Percentiles rank a stretch among this genome's conserved stretches.
phyloP scores from a whole-genome alignment of 1,140 invertebrate species.

The Zaprionus capensis region DNA sequence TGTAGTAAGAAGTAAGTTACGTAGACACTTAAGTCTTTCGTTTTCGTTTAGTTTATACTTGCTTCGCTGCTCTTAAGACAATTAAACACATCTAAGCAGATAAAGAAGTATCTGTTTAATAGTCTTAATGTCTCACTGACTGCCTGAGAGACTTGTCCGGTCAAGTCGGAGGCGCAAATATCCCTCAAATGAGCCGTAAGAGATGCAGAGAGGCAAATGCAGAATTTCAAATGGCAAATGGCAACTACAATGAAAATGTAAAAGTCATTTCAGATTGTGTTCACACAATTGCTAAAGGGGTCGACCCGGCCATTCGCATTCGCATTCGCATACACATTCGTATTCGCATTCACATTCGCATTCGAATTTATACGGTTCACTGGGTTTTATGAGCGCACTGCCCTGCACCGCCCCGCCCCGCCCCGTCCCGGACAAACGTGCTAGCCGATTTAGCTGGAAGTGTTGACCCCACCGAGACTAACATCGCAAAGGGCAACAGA shows the following conservation, averaged over 20 bases:
- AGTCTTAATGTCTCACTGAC: not conserved
- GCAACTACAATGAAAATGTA: slow-evolving; percentile 65
- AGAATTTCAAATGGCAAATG: slow-evolving; percentile 52
- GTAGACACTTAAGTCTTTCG: not conserved
- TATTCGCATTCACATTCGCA: slow-evolving; percentile 22
- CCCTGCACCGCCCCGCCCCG: not conserved
- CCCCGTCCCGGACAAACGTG: not conserved
- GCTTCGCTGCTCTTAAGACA: not conserved
- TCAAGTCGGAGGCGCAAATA: slow-evolving; percentile 50
- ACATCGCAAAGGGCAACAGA: not conserved
- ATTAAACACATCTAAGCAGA: not conserved
- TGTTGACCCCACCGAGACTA: not conserved
- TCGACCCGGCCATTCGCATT: slow-evolving; percentile 32
- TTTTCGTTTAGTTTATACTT: not conserved
- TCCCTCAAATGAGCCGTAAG: slow-evolving; percentile 68
- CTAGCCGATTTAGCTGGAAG: not conserved
- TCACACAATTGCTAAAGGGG: slow-evolving; percentile 56
- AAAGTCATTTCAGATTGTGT: slow-evolving; percentile 60
- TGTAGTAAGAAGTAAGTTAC: not conserved
- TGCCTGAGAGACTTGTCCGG: not conserved
- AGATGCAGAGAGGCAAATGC: slow-evolving; percentile 50
- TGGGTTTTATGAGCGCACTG: slow-evolving; percentile 23
- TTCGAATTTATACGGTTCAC: slow-evolving; percentile 28
- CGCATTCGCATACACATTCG: slow-evolving; percentile 12
- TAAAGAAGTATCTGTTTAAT: not conserved